phyloP scores from a whole-genome alignment of 2,797 vertebrate species.

The Phrynocephalus guinanensis region DNA sequence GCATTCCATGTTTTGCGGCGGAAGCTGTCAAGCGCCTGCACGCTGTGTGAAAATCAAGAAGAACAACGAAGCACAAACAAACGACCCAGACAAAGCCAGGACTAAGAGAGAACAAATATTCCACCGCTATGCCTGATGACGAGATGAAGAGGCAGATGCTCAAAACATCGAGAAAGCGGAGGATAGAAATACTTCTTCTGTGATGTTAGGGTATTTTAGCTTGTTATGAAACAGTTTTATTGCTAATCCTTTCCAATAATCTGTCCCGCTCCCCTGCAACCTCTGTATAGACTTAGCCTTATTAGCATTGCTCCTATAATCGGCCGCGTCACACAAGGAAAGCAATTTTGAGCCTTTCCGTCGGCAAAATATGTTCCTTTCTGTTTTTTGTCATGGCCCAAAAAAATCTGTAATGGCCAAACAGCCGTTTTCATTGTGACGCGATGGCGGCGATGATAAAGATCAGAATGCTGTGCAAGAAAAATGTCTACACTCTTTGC shows the following conservation, averaged over 20 bases:
- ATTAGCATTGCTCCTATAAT: too few relatives aligned
- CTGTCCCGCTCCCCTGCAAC: neutral
- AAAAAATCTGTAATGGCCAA: neutral
- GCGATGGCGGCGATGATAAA: neutral
- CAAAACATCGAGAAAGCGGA: neutral
- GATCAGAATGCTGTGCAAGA: neutral
- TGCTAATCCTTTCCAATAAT: neutral
- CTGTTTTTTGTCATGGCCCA: neutral
- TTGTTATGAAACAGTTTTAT: neutral
- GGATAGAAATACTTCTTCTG: too few relatives aligned
- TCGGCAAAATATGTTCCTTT: neutral
- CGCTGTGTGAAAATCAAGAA: neutral
- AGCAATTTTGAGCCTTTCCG: neutral
- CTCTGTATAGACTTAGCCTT: neutral
- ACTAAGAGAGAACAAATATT: neutral
- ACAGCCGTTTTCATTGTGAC: neutral
- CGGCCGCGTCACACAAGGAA: neutral
- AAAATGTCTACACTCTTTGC: neutral
- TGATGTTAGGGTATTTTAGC: neutral
- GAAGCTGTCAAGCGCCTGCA: neutral
- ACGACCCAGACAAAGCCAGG: rapidly evolving
- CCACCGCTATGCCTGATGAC: neutral
- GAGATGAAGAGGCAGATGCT: neutral
- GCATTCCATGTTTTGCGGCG: constrained; percentile 27
- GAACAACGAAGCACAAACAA: constrained; percentile 3